Evolutionary conservation across 2,888 invertebrate genomes (phyloP), one percentile per base, ranked within the genome.

Genomic region (Phengaris arion): DNA sequence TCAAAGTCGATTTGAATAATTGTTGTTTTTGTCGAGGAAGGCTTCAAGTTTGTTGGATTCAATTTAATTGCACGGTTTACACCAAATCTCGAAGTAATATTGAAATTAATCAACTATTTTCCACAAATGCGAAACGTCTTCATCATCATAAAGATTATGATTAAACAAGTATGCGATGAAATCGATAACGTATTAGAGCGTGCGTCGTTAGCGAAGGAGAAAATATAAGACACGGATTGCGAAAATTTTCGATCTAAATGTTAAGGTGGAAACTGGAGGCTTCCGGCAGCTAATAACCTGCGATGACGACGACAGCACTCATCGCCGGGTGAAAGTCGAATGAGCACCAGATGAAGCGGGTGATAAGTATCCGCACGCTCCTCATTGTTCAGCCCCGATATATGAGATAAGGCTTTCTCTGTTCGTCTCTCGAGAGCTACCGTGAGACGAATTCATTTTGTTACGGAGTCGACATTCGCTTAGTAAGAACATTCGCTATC

Each of bases 361-460:
- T 85, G 92, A 92, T 93, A 92, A 88, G 84, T 85, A 89, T 90
- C 91, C 86, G 86, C 91, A 89, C 87, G 90, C 90, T 92, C 90
- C 88, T 88, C 88, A 90, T 93, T 92, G 92, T 93, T 89, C 85
- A 86, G 87, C 86, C 87, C 86, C 87, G 91, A 91, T 92, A 89
- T 86, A 85, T 85, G 84, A 89, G 93, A 93, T 92, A 92, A 91
- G 86, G 89, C 91, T 92, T 90, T 92, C 89, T 88, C 90, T 84
- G 84, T 83, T 85, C 86, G 83, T 87, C 87, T 80, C 78, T 86
- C 79, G 82, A 86, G 85, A 87, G 92, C 92, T 90, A 90, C 92
- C 91, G 92, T 92, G 91, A 90, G 92, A 92, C 89, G 84, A 81
- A 81, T 83, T 78, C 82, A 82, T 84, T 84, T 75, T 84, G 83